Conservation (phyloP, 2,797 vertebrate genomes). For the Florisuga fusca region DNA sequence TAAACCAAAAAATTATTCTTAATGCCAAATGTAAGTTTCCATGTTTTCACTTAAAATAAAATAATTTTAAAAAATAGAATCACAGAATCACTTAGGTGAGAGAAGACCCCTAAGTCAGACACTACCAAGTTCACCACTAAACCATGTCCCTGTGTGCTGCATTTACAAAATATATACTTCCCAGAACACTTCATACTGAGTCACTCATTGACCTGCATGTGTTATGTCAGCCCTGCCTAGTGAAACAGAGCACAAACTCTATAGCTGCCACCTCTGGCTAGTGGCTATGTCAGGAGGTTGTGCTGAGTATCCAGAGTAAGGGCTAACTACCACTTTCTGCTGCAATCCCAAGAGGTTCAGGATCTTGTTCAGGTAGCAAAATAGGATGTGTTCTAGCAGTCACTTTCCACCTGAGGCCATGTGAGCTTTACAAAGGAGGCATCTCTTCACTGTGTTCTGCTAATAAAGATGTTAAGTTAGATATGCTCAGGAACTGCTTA, state of each 20-base stretch:
- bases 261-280: background rate
- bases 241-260: background rate
- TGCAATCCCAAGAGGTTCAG: background rate
- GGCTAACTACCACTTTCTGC: background rate
- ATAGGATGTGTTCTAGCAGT: background rate
- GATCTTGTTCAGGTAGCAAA: background rate
- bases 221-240: background rate
- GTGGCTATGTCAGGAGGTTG: background rate
- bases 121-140: background rate
- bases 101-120: background rate
- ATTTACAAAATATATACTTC: background rate
- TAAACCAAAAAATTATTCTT: background rate
- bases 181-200: background rate
- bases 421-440: background rate
- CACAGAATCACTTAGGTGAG: background rate
- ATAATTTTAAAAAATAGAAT: background rate
- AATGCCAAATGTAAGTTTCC: background rate
- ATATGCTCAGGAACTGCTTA: background rate
- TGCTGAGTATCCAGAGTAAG: background rate
- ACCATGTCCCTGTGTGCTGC: accelerated
- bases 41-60: background rate
- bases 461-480: background rate
- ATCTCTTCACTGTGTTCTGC: background rate
- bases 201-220: no score
- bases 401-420: background rate